Conservation (phyloP, 2,888 invertebrate species). For the Heteromurus nitidus region DNA sequence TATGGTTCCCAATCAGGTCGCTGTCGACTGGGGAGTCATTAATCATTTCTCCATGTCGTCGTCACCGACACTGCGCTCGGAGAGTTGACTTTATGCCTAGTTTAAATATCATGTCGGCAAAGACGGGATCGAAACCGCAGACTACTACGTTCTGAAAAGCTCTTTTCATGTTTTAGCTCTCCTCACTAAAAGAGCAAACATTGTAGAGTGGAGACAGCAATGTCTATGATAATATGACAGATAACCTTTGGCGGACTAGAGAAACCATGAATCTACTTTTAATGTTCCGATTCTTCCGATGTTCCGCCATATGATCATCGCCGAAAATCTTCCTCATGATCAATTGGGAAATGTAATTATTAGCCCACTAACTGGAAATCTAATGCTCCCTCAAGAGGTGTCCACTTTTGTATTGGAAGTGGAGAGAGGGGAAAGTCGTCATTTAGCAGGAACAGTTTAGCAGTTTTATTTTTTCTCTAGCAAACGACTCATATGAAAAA, state of each 20-base stretch:
- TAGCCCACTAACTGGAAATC: no score
- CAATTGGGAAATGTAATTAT: neutral
- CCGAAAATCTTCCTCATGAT: neutral
- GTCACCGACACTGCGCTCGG: no score
- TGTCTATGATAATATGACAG: neutral
- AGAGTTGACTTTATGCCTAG: neutral
- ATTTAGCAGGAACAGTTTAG: slow-evolving; percentile 26
- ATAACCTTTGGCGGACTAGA: neutral
- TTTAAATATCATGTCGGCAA: neutral
- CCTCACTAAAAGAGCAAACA: neutral
- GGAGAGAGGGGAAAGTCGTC: slow-evolving; percentile 3
- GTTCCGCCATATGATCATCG: neutral
- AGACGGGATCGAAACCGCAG: neutral
- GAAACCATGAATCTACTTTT: neutral
- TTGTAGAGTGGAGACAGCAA: neutral
- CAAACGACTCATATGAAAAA: no score
- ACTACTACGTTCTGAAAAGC: neutral
- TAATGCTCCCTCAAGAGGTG: no score
- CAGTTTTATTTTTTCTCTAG: slow-evolving; percentile 2
- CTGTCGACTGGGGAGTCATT: slow-evolving; percentile 12
- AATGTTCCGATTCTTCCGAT: neutral
- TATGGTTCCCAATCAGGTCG: no score
- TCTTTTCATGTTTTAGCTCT: neutral
- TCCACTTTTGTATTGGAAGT: no score
- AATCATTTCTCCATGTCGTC: slow-evolving; percentile 1